These are phyloP conservation scores for Tetraodon nigroviridis DNA, from an alignment of 2,113 vertebrate genomes.

Conservation along the genomic window DNA sequence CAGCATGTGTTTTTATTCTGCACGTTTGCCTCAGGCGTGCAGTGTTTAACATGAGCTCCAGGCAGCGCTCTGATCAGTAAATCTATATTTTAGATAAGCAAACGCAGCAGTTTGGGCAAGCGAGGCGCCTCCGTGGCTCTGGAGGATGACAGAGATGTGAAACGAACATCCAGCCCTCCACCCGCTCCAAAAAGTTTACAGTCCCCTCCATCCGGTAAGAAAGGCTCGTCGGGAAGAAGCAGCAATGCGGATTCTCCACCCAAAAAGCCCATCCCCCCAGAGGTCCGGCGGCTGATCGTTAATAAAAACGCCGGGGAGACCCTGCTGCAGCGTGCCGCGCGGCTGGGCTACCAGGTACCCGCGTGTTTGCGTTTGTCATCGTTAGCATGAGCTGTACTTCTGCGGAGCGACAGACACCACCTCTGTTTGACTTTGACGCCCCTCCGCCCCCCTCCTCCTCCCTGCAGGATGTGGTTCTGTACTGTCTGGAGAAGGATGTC, in stretches of 20 bases:
- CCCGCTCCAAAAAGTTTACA: constrained; percentile 53
- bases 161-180: constrained; percentile 71
- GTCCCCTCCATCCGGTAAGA: constrained; percentile 70
- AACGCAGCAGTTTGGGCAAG: constrained; percentile 67
- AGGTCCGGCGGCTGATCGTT: constrained; percentile 92
- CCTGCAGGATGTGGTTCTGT: constrained; percentile 89
- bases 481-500: constrained; percentile 94
- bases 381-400: neutral
- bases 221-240: constrained; percentile 65
- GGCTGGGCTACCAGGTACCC: constrained; percentile 91
- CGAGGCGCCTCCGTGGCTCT: constrained; percentile 42
- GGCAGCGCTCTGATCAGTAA: constrained; percentile 23
- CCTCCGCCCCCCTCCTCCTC: neutral
- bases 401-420: neutral
- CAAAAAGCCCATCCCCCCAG: constrained; percentile 81
- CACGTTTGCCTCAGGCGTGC: neutral
- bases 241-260: constrained; percentile 68
- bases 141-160: constrained; percentile 55
- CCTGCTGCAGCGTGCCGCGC: constrained; percentile 88
- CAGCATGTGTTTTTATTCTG: constrained; percentile 24
- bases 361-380: neutral
- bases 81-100: constrained; percentile 67
- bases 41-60: constrained; percentile 11
- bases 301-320: constrained; percentile 98
- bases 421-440: neutral